Evolutionary conservation across 2,888 invertebrate genomes (phyloP).

Genomic region (Phoenoteleia sp.): DNA sequence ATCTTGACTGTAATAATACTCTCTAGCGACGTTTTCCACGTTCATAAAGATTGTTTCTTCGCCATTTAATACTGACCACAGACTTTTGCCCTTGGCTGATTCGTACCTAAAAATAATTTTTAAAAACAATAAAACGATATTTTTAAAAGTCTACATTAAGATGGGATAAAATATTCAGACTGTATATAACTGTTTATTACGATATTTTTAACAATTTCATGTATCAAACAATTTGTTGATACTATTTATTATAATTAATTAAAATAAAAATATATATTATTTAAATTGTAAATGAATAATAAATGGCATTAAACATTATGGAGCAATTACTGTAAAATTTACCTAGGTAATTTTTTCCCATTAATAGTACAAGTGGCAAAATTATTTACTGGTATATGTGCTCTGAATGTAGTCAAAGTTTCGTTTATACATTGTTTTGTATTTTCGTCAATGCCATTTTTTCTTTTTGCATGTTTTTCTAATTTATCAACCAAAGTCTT

Average conservation of each 20-base stretch:
- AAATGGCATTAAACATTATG: too few species aligned
- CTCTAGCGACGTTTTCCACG: constrained; percentile 81
- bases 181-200: too few species aligned
- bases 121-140: too few species aligned
- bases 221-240: neutral
- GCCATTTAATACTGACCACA: constrained; percentile 76
- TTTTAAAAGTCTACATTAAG: too few species aligned
- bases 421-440: neutral
- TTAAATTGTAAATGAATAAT: neutral
- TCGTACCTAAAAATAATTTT: constrained; percentile 59
- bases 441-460: constrained; percentile 53
- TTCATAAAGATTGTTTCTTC: constrained; percentile 74
- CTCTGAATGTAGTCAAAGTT: neutral
- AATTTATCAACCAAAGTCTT: constrained; percentile 79
- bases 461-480: constrained; percentile 76
- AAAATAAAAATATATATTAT: neutral
- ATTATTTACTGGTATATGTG: neutral
- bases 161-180: too few species aligned
- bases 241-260: neutral
- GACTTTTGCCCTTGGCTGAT: constrained; percentile 77
- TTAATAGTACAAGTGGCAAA: constrained; percentile 30
- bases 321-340: neutral
- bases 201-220: too few species aligned
- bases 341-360: constrained; percentile 65
- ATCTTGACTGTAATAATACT: constrained; percentile 76